These are phyloP conservation scores for Glaucopsyche alexis DNA, from an alignment of 2,888 invertebrate genomes.

Conservation along the genomic window DNA sequence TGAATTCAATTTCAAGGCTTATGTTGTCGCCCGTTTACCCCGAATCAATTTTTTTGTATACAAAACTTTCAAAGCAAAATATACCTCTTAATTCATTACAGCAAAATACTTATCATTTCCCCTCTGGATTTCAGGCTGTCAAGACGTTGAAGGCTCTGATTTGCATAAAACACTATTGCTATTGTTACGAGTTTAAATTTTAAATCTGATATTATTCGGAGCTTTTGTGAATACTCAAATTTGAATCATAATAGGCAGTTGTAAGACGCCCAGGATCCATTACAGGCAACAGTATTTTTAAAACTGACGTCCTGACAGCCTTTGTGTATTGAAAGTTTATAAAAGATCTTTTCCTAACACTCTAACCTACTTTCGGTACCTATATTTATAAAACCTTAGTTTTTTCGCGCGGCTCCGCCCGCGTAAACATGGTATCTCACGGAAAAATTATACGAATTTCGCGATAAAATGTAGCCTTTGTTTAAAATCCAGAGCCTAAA, in stretches of 20 bases:
- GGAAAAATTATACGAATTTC: too few relatives aligned
- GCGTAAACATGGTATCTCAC: too few relatives aligned
- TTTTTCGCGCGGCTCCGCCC: too few relatives aligned
- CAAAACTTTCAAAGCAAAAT: too few relatives aligned
- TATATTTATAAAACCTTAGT: too few relatives aligned
- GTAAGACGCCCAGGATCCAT: not conserved
- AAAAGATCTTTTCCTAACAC: not conserved
- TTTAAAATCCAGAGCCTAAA: too few relatives aligned
- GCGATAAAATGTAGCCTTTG: too few relatives aligned
- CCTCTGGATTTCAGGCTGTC: not conserved
- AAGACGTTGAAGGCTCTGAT: not conserved
- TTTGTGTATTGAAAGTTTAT: not conserved
- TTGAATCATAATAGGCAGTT: conserved; percentile 14
- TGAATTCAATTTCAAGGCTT: too few relatives aligned
- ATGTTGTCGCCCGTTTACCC: too few relatives aligned
- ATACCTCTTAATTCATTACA: not conserved
- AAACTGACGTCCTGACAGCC: not conserved
- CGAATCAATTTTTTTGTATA: too few relatives aligned
- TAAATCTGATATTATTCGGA: not conserved
- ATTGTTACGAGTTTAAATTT: conserved; percentile 13
- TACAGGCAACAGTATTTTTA: not conserved
- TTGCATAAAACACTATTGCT: conserved; percentile 16
- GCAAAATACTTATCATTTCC: not conserved
- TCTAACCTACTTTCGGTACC: not conserved
- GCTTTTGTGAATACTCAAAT: conserved; percentile 13